Evolutionary conservation across 2,888 invertebrate genomes (phyloP).

Genomic region (Dryobota labecula): DNA sequence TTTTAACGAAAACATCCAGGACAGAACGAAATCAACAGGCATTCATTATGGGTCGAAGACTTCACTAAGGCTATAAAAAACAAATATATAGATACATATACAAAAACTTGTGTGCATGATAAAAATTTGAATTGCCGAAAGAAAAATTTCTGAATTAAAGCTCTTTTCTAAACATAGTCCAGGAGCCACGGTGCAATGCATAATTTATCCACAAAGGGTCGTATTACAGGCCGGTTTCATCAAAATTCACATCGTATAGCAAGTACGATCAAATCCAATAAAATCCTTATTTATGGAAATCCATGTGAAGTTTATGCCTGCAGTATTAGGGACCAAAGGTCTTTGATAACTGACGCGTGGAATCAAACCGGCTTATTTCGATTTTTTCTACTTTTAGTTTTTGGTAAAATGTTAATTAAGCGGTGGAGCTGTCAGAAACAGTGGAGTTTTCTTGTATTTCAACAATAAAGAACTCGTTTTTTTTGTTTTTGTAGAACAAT

Average conservation of each 20-base stretch:
- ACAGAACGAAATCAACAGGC: neutral
- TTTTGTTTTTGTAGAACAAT: constrained; percentile 33
- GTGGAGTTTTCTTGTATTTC: constrained; percentile 30
- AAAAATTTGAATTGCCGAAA: neutral
- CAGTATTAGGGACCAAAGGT: constrained; percentile 24
- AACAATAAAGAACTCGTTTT: constrained; percentile 29
- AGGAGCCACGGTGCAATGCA: constrained; percentile 38
- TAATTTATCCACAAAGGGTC: constrained; percentile 27
- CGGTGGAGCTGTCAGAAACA: constrained; percentile 35
- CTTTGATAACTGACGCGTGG: constrained; percentile 53
- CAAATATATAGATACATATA: neutral
- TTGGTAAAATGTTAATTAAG: constrained; percentile 28
- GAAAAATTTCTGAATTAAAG: neutral
- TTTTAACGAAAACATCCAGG: neutral
- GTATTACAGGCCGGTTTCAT: constrained; percentile 3
- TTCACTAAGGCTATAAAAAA: neutral
- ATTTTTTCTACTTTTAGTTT: constrained; percentile 7
- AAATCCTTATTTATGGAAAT: constrained; percentile 35
- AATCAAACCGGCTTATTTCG: constrained; percentile 32
- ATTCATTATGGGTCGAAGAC: neutral
- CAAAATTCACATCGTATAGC: constrained; percentile 10
- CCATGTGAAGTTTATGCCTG: constrained; percentile 26
- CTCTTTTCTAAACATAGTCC: constrained; percentile 7
- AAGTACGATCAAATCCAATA: constrained; percentile 52
- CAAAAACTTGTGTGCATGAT: neutral